A percentile compares a stretch with the other conserved stretches of the same genome.
Evolutionary conservation across 1,140 invertebrate genomes (phyloP).

Genomic region (Drosophila paulistorum): DNA sequence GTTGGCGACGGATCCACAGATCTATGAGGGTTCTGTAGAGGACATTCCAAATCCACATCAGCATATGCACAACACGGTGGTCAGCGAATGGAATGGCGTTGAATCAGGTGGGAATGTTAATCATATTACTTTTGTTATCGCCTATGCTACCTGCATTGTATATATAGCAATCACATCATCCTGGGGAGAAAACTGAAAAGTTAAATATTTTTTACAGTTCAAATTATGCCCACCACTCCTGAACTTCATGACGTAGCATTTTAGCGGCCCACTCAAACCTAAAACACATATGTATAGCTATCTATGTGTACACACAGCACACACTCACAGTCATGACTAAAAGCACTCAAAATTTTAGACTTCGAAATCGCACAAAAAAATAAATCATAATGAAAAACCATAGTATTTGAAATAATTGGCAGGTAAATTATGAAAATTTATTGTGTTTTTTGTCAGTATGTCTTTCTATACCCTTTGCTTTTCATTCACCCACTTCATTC

Average conservation of each 20-base stretch:
- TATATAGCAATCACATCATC: constrained; percentile 25
- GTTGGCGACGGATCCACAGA: constrained; percentile 65
- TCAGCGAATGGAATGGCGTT: constrained; percentile 82
- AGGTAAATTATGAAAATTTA: constrained; percentile 51
- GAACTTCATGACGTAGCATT: constrained; percentile 72
- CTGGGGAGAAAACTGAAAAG: constrained; percentile 21
- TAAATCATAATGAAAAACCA: background rate
- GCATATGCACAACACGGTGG: constrained; percentile 63
- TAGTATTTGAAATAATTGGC: constrained; percentile 42
- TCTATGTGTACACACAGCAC: background rate
- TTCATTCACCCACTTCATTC: constrained; percentile 22
- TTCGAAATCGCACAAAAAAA: constrained; percentile 28
- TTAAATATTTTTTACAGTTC: constrained; percentile 67
- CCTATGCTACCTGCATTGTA: background rate
- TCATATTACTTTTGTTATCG: background rate
- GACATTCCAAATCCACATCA: constrained; percentile 65
- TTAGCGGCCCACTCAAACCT: constrained; percentile 38
- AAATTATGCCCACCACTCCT: constrained; percentile 69
- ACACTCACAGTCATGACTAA: constrained; percentile 18
- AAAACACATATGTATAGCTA: constrained; percentile 1
- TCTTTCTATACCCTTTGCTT: background rate
- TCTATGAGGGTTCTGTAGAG: constrained; percentile 65
- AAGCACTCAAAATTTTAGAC: constrained; percentile 39
- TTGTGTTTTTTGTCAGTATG: background rate
- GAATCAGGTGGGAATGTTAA: constrained; percentile 68